Percentiles rank a stretch among this genome's conserved stretches.
Conservation (phyloP, 2,888 invertebrate genomes). For the Mythimna ferrago region DNA sequence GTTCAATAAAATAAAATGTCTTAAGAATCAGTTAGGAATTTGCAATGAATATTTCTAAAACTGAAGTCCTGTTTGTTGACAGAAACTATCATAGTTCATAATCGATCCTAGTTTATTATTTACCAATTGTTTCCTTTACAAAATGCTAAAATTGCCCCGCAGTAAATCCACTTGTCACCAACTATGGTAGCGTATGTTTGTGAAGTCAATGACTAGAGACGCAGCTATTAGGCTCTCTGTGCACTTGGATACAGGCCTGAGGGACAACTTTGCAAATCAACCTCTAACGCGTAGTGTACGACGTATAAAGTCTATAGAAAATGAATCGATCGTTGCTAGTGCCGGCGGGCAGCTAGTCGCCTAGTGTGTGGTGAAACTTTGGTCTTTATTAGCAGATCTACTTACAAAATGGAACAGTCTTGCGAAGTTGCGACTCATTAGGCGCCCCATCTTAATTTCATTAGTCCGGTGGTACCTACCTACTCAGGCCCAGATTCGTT, state of each 20-base stretch:
- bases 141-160: background rate
- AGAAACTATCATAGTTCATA: too few relatives aligned
- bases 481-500: background rate
- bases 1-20: too few relatives aligned
- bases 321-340: background rate
- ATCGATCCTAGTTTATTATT: background rate
- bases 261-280: background rate
- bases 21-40: background rate
- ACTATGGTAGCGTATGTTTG: background rate
- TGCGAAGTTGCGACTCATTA: conserved; percentile 30
- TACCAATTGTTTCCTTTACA: background rate
- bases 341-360: too few relatives aligned
- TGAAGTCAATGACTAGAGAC: background rate
- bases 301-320: background rate
- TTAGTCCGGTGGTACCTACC: conserved; percentile 8
- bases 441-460: conserved; percentile 13
- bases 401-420: conserved; percentile 4
- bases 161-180: background rate
- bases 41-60: background rate
- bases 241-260: background rate
- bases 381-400: conserved; percentile 21
- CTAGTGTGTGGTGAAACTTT: background rate
- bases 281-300: background rate
- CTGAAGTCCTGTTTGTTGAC: background rate
- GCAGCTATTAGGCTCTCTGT: background rate